Conservation (phyloP, 1,140 invertebrate genomes). For the Orius insidiosus region DNA sequence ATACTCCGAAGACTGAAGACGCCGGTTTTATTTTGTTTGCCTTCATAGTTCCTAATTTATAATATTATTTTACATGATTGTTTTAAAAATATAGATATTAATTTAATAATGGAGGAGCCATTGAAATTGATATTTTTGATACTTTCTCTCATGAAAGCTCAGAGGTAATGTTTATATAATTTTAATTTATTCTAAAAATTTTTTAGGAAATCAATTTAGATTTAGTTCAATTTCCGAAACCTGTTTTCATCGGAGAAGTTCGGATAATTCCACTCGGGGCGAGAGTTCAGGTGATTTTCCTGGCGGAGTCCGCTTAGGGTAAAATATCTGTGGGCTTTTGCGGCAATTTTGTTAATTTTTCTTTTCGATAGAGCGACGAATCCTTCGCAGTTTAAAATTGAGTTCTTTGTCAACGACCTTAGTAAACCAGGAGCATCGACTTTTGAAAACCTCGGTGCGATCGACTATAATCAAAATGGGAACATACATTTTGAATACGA, state of each 20-base stretch:
- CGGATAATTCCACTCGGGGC: slow-evolving; percentile 85
- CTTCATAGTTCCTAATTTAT: no score
- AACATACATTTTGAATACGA: slow-evolving; percentile 77
- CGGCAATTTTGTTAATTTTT: slow-evolving; percentile 18
- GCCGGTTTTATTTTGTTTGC: no score
- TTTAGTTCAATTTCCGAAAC: slow-evolving; percentile 85
- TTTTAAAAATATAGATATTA: no score
- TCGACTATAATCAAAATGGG: slow-evolving; percentile 91
- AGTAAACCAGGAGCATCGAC: slow-evolving; percentile 83
- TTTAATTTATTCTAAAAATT: slow-evolving; percentile 5
- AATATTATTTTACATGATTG: no score
- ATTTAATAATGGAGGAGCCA: slow-evolving; percentile 18
- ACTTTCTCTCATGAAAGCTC: slow-evolving; percentile 80
- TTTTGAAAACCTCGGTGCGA: slow-evolving; percentile 78
- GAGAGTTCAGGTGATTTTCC: slow-evolving; percentile 83
- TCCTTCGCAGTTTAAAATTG: slow-evolving; percentile 85
- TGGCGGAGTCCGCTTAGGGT: slow-evolving; percentile 77
- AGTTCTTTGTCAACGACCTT: slow-evolving; percentile 92
- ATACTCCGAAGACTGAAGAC: no score
- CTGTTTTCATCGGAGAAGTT: slow-evolving; percentile 82
- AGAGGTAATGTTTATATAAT: slow-evolving; percentile 36
- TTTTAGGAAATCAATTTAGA: slow-evolving; percentile 85
- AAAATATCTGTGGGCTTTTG: slow-evolving; percentile 20
- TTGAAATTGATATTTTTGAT: slow-evolving; percentile 67
- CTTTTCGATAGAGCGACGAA: slow-evolving; percentile 80